phyloP scores from a whole-genome alignment of 2,888 invertebrate genomes.

The Euclidia mi region DNA sequence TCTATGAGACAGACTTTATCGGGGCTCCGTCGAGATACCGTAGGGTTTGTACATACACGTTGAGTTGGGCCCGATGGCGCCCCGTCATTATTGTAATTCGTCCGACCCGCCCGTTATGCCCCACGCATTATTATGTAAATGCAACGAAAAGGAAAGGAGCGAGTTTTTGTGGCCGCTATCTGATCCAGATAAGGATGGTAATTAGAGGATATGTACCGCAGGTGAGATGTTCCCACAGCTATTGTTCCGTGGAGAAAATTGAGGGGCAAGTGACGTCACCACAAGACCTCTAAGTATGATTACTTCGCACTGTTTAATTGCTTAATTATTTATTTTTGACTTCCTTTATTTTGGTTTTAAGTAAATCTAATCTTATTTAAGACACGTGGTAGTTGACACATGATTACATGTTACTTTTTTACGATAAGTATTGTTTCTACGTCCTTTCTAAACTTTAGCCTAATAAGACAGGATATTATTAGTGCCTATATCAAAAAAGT shows the following conservation, averaged over 20 bases:
- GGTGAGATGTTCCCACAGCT: conserved; percentile 77
- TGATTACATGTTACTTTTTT: no score
- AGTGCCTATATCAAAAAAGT: no score
- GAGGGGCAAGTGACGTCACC: conserved; percentile 18
- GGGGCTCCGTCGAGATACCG: not conserved
- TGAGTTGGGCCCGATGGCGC: conserved; percentile 67
- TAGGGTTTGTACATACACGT: conserved; percentile 45
- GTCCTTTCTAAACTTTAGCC: no score
- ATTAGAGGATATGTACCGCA: conserved; percentile 80
- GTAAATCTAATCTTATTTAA: no score
- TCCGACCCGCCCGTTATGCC: conserved; percentile 82
- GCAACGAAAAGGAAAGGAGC: conserved; percentile 82
- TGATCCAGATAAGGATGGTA: conserved; percentile 84
- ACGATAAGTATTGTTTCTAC: no score
- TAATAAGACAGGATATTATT: no score
- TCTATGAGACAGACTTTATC: no score
- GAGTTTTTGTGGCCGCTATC: conserved; percentile 76
- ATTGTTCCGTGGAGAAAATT: conserved; percentile 41
- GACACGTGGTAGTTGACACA: no score
- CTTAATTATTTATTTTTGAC: no score
- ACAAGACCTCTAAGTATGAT: conserved; percentile 18
- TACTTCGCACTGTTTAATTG: conserved; percentile 25
- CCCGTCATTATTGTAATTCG: conserved; percentile 80
- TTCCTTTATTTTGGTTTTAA: no score
- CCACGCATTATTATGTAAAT: conserved; percentile 88